Base-by-base conservation (phyloP, 2,113 vertebrate genomes). In the Etheostoma cragini region DNA sequence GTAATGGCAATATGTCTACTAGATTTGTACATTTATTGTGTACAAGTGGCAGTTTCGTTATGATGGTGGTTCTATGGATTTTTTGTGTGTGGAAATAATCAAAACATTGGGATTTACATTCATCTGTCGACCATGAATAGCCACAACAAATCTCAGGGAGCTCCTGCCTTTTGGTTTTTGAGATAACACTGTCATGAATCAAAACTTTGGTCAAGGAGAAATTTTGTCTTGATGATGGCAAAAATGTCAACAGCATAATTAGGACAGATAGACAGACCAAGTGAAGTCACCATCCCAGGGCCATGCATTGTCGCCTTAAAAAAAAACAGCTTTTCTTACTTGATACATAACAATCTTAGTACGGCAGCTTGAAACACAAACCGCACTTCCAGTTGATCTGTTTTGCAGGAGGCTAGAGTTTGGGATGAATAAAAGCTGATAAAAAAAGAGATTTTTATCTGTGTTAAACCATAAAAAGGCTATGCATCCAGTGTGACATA, bases 401-500 rank as follows among this genome's bases (percentile, higher is more conserved):
- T 71, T 4, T 19, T 2, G 38, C 38, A 42, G 0, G 6, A 71
- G 22, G 22, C 38, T 54, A 78, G 70, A 49, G 38, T 72, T 22
- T 71, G 8, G 14, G 15, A 12, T 17, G 22, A 80, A 54, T 60
- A 45, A 33, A 33, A 80, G 49, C 53, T n/a, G 46, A 78, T 67
- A 62, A 50, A 50, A 30, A 76, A 66, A 3, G 46, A 78, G 38
- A 70, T 61, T 56, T 56, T 53, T 50, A 50, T 58, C 22, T 53
- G 52, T 63, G 35, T 65, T 35, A n/a, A 65, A 70, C 11, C 22
- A 21, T 54, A 8, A 83, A 71, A 82, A 84, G 60, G 11, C 52
- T 65, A 30, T 70, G 73, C 58, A 77, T 85, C 13, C 72, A 67
- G 69, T 35, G 74, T 78, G 76, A 50, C 66, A 35, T 75, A 78